Evolutionary conservation across 2,888 invertebrate genomes (phyloP).

Genomic region (Agriopis marginaria): DNA sequence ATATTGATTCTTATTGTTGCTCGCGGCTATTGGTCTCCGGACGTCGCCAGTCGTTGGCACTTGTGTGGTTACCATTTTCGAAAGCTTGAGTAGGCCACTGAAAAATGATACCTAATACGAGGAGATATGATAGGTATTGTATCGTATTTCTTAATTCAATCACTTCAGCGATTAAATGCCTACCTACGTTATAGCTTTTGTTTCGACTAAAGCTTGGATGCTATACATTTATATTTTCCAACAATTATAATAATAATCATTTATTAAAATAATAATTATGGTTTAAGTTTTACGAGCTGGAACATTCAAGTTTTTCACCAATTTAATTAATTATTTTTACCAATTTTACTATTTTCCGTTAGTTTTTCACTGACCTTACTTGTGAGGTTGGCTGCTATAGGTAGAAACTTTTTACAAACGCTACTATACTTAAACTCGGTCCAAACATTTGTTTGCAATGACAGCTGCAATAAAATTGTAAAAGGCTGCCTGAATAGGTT

Average conservation of each 20-base stretch:
- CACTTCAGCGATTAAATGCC: neutral
- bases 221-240: neutral
- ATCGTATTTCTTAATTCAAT: neutral
- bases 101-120: neutral
- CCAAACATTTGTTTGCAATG: no score
- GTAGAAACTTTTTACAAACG: no score
- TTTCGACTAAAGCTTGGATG: neutral
- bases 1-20: constrained; percentile 70
- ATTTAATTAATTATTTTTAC: no score
- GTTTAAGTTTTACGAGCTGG: neutral
- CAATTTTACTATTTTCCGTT: no score
- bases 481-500: no score
- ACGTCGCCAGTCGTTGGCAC: constrained; percentile 51
- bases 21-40: constrained; percentile 49
- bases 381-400: no score
- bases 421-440: no score
- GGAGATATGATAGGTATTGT: neutral
- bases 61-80: constrained; percentile 55
- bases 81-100: neutral
- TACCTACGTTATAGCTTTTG: neutral
- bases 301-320: neutral
- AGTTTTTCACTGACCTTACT: no score
- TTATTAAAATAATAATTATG: no score
- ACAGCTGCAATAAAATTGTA: no score
- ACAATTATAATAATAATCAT: no score